Base-by-base conservation (phyloP, 2,888 invertebrate species). In the Harpagoxenus sublaevis region DNA sequence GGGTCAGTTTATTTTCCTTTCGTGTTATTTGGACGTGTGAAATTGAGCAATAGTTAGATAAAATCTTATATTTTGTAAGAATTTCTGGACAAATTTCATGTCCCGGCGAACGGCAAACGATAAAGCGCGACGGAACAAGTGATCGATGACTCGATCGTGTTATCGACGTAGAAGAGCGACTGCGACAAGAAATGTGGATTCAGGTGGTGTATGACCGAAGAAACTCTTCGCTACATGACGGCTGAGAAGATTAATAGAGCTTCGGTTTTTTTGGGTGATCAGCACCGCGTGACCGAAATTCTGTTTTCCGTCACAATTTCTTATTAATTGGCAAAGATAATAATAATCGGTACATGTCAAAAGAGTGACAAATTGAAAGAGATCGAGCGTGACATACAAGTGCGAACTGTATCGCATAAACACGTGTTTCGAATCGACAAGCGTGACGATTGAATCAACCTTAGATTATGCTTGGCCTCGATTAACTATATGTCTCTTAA, bases 181-280 rank as follows among this genome's bases (percentile, higher is more conserved):
- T 62, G 65, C 3, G 63, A 68, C 42, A 55, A 62, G 31, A 60
- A 68, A 39, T 85, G 85, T 88, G 73, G 84, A 88, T 63, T 84
- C 90, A 90, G 79, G 85, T 90, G 89, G 83, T 23, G 23, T 23
- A 42, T 48, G 51, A 42, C 60, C 51, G 18, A 15, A 62, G 39
- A 28, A 31, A 48, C 28, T 83, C 31, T 2, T 31, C 4, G 45
- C 42, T 65, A 53, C 15, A 79, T 28, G 62, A 66, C 73, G 9
- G 81, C 66, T 63, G 18, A 8, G 53, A 85, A 89, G 87, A 90
- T 89, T 86, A 81, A 90, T 84, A 73, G 86, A 48, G 62, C 68
- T 77, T 75, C 57, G 5, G 70, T 65, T 70, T 39, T 28, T 79
- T 71, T 48, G 70, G 75, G 51, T 28, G 88, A 86, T 87, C 85